Evolutionary conservation across 2,888 invertebrate species (phyloP).

Genomic region (Laspeyria flexula): DNA sequence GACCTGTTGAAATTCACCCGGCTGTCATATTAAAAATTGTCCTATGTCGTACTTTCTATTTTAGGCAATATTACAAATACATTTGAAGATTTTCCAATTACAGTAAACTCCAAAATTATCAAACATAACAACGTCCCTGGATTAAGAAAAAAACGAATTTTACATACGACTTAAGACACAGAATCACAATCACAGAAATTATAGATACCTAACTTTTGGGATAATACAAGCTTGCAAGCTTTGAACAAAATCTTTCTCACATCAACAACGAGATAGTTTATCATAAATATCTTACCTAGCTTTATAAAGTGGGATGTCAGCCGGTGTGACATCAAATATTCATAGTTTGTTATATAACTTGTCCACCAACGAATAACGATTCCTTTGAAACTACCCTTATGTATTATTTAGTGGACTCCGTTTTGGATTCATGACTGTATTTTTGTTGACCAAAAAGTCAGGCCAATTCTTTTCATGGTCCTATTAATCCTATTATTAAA

Average conservation of each 20-base stretch:
- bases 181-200: too few relatives aligned
- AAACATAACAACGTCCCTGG: too few relatives aligned
- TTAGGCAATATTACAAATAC: too few relatives aligned
- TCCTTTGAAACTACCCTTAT: neutral
- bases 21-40: too few relatives aligned
- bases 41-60: too few relatives aligned
- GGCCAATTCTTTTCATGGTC: too few relatives aligned
- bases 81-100: too few relatives aligned
- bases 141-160: too few relatives aligned
- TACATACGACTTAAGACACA: too few relatives aligned
- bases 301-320: neutral
- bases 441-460: neutral
- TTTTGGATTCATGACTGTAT: neutral
- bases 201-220: neutral
- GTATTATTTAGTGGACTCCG: neutral
- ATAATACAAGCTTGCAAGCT: neutral
- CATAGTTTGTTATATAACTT: constrained; percentile 1
- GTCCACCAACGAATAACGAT: neutral
- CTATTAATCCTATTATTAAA: too few relatives aligned
- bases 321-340: neutral
- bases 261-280: neutral
- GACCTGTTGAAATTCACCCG: too few relatives aligned
- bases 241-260: neutral
- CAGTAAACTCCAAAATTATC: too few relatives aligned
- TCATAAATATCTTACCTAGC: neutral